Conservation (phyloP, 1,140 invertebrate species). For the Plutomurus gul region DNA sequence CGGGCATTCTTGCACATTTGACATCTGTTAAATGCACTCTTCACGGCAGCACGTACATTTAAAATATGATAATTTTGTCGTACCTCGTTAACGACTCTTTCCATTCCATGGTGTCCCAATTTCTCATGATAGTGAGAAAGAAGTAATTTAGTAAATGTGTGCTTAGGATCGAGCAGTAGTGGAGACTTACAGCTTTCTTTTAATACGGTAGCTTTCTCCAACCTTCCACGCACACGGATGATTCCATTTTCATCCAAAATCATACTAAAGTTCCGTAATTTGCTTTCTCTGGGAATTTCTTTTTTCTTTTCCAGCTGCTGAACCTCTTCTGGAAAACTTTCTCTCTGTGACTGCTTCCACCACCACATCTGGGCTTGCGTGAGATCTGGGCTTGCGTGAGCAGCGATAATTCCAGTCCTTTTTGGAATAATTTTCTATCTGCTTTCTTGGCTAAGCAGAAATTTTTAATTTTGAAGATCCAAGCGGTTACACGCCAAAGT, state of each 20-base stretch:
- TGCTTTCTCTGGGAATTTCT: not conserved
- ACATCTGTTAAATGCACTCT: not conserved
- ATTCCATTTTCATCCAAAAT: not conserved
- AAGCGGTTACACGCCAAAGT: too few relatives aligned
- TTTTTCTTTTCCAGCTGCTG: not conserved
- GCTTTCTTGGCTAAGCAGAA: not conserved
- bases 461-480: too few relatives aligned
- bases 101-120: slow-evolving; percentile 1
- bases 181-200: not conserved
- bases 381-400: not conserved
- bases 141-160: not conserved
- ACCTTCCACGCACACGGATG: not conserved
- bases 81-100: not conserved
- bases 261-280: not conserved
- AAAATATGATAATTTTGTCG: not conserved
- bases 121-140: not conserved
- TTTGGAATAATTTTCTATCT: not conserved
- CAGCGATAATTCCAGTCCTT: not conserved
- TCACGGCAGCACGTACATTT: not conserved
- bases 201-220: not conserved
- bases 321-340: not conserved
- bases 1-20: not conserved
- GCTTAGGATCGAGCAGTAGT: not conserved
- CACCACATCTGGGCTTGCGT: not conserved
- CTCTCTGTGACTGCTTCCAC: not conserved